Percentiles rank a stretch among this genome's conserved stretches.
Evolutionary conservation across 2,113 vertebrate genomes (phyloP).

Genomic region (Spea multiplicata): DNA sequence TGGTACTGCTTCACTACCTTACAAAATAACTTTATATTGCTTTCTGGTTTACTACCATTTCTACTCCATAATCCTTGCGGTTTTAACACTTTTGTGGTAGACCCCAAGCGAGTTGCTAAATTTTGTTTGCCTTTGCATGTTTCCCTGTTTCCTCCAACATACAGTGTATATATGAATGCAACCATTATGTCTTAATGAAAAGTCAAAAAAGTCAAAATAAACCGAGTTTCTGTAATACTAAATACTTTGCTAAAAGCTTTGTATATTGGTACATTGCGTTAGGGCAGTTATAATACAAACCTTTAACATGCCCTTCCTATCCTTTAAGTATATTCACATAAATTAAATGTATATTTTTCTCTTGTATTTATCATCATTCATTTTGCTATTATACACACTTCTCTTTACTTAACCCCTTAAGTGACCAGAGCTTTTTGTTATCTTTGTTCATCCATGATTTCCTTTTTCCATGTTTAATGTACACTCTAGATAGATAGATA

Average conservation of each 20-base stretch:
- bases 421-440: too few relatives aligned
- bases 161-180: slow-evolving; percentile 29
- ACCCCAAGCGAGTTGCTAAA: slow-evolving; percentile 24
- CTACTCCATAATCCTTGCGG: slow-evolving; percentile 37
- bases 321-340: too few relatives aligned
- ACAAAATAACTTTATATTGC: slow-evolving; percentile 48
- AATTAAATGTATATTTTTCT: too few relatives aligned
- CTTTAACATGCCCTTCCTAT: too few relatives aligned
- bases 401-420: too few relatives aligned
- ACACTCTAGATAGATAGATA: too few relatives aligned
- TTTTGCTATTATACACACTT: too few relatives aligned
- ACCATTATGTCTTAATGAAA: slow-evolving; percentile 27
- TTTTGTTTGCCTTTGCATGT: slow-evolving; percentile 27
- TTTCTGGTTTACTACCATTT: slow-evolving; percentile 45
- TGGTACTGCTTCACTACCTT: slow-evolving; percentile 46
- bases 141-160: slow-evolving; percentile 28
- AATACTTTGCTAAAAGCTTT: not conserved
- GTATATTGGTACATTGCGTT: too few relatives aligned
- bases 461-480: too few relatives aligned
- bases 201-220: slow-evolving; percentile 1
- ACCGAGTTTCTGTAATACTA: slow-evolving; percentile 3
- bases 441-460: too few relatives aligned
- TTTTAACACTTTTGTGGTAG: slow-evolving; percentile 41
- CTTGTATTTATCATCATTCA: too few relatives aligned
- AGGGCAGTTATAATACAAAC: too few relatives aligned